Percentiles rank a stretch among this genome's conserved stretches.
These are phyloP conservation scores for Spinibarbus caldwelli DNA, from an alignment of 2,797 vertebrate species.

Conservation along the genomic window DNA sequence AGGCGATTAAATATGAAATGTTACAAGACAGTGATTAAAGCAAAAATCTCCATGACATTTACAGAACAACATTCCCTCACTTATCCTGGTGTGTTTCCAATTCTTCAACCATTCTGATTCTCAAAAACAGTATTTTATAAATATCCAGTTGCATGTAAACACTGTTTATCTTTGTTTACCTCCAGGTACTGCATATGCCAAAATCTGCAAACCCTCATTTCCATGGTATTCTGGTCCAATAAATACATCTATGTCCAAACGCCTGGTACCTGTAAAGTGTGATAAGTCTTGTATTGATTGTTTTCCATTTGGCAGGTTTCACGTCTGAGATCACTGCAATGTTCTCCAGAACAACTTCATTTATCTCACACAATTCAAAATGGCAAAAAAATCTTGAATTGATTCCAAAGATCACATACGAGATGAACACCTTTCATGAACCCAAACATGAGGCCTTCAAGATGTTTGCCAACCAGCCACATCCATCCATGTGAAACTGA, in stretches of 20 bases:
- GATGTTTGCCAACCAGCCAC: constrained; percentile 16
- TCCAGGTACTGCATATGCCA: not conserved
- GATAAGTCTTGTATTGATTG: constrained; percentile 43
- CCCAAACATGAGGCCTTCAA: constrained; percentile 38
- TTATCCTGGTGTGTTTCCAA: not conserved
- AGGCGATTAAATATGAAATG: not conserved
- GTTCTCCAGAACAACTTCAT: constrained; percentile 49
- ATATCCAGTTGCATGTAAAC: not conserved
- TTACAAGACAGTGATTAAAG: not conserved
- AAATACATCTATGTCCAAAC: constrained; percentile 33
- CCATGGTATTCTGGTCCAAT: not conserved
- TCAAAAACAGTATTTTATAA: not conserved
- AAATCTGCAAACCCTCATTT: not conserved
- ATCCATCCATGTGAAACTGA: constrained; percentile 16
- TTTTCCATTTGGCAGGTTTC: constrained; percentile 42
- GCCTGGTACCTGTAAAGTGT: constrained; percentile 35
- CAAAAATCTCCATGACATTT: not conserved
- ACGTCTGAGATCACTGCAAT: constrained; percentile 37
- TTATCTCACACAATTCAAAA: constrained; percentile 48
- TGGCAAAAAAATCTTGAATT: not conserved
- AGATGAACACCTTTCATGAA: constrained; percentile 37
- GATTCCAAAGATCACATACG: constrained; percentile 28
- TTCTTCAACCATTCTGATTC: not conserved
- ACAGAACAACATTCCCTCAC: not conserved
- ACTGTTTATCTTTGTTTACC: constrained; percentile 13